Base-by-base conservation (phyloP, 2,797 vertebrate genomes). In the Cygnus olor region DNA sequence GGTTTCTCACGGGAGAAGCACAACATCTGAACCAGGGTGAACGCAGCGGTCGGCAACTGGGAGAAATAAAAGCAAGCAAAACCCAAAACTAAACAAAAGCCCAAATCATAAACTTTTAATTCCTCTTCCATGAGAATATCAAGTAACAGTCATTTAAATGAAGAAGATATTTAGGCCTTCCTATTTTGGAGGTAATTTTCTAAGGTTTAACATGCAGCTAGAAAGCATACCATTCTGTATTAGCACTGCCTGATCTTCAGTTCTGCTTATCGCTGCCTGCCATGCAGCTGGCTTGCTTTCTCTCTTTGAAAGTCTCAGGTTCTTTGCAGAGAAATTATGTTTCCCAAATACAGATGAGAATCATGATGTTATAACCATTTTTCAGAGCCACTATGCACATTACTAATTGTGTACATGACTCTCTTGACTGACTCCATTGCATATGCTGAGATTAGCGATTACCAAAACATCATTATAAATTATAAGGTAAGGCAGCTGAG, bases 191-290 rank as follows among this genome's bases (percentile, higher is more conserved):
- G 53, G 58, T 61, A 71, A 81, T 91, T 95, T 95, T 57, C 71
- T 78, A 60, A 88, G 61, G 84, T 95, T 94, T 90, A 66, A 93
- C 88, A 93, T 69, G 51, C 65, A 94, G 63, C 91, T 81, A 70
- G 95, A 96, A 94, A 63, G 54, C 86, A 93, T 93, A 87, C 11
- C 80, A 56, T 76, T 85, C 79, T 51, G 10, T 78, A 89, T 74
- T 89, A 85, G 65, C 88, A 90, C 49, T 84, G 94, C 36, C 90
- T 73, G 71, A 92, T 94, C 95, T 96, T 94, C 79, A 89, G 78
- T 93, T 87, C 72, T 95, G 86, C 96, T 94, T 96, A 96, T 96
- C 95, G 69, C 88, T 85, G 91, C 80, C 69, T 88, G 78, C 91
- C 95, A 92, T 88, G 78, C 94, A 94, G 93, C 88, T 95, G 93